These are phyloP conservation scores for Temnothorax nylanderi DNA, from an alignment of 1,140 invertebrate species.

Conservation along the genomic window DNA sequence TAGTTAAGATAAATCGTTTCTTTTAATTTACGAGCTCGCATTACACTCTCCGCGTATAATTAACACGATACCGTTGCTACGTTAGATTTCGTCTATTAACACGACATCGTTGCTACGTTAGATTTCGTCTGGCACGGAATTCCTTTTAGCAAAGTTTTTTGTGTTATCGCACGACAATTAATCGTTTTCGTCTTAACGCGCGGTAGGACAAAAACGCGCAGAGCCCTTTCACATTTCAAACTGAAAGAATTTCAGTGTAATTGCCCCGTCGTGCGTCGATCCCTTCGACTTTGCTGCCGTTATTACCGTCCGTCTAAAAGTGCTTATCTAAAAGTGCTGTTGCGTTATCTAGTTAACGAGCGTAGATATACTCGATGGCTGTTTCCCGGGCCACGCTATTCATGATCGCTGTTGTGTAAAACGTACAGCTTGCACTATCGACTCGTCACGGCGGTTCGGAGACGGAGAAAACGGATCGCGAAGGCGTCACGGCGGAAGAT, in stretches of 20 bases:
- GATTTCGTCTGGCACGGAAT: slow-evolving; percentile 8
- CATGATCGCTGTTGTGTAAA: neutral
- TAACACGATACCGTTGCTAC: neutral
- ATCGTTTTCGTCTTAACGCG: neutral
- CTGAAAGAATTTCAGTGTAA: slow-evolving; percentile 43
- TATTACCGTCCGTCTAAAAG: neutral
- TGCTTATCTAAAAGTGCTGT: slow-evolving; percentile 24
- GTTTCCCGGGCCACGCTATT: slow-evolving; percentile 30
- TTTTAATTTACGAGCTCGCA: neutral
- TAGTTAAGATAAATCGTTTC: neutral
- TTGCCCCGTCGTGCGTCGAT: neutral
- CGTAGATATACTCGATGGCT: neutral
- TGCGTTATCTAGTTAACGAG: slow-evolving; percentile 57
- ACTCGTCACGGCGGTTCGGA: neutral
- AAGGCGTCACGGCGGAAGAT: slow-evolving; percentile 66
- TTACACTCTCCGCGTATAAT: neutral
- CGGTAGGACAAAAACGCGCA: neutral
- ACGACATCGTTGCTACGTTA: neutral
- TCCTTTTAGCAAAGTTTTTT: neutral
- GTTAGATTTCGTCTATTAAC: neutral
- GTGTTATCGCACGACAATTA: neutral
- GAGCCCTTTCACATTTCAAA: neutral
- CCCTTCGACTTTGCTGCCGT: neutral
- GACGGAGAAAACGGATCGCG: slow-evolving; percentile 53
- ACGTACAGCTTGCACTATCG: slow-evolving; percentile 29